Base-by-base conservation (phyloP, 53 echinoderm and acorn worm species). In the Antedon mediterranea region DNA sequence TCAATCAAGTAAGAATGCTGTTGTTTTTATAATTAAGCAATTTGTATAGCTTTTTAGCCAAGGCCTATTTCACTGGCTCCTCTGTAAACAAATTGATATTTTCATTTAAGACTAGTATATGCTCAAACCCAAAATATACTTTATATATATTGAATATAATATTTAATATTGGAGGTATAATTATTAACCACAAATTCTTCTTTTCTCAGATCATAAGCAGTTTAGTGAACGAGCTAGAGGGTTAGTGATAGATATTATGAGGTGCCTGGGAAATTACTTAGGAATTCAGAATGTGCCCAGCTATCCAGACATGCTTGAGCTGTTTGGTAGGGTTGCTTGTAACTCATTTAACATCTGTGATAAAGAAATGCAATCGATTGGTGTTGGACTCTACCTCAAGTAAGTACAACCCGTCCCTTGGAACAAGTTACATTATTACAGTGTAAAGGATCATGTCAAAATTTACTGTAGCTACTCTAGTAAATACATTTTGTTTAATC, bases 331-430 rank as follows among this genome's bases (percentile, higher is more conserved):
- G 29, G 78, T 90, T 57, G 70, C 82, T 43, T 82, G 82, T 31
- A 88, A 90, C 43, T 78, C 82, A 8, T 88, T 88, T 33, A 82
- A 87, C 74, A 42, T 90, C 27, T 90, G 85, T 34, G 90, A 90
- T 43, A 82, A 74, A 28, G 90, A 90, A 33, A 79, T 90, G 71
- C 81, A 88, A 13, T 83, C 81, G 30, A 80, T 88, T 30, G 90
- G 85, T 1, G 84, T 84, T 73, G 90, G 82, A 9, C 71, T 90
- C 32, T 90, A 90, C 72, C 87, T 82, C 11, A 84, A 78, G 90
- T 90, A 72, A 26, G 32, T 8, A 30, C 11, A 11, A 6, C 11
- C 11, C 11, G 37, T 37, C 37, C 11, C 4, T 4, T 37, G 37
- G 11, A 37, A 4, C 11, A 6, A 37, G 37, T 37, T 37, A 37